Conservation (phyloP, 2,797 vertebrate genomes). For the Centroberyx gerrardi region DNA sequence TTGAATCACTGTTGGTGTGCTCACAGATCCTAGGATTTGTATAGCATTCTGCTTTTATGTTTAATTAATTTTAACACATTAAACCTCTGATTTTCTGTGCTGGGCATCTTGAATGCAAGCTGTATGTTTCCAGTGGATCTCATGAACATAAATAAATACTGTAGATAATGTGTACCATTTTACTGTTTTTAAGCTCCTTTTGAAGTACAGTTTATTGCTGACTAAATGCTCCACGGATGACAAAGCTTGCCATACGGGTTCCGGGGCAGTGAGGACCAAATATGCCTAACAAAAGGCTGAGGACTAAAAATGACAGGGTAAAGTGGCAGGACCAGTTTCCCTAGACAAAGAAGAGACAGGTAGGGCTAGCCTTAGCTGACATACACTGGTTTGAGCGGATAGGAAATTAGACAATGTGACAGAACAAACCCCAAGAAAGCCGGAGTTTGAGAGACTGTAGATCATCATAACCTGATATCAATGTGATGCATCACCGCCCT, state of each 20-base stretch:
- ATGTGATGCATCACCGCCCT: not conserved
- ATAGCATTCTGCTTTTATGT: not conserved
- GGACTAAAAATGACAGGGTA: slow-evolving; percentile 52
- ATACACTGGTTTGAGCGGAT: not conserved
- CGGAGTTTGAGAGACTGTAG: not conserved
- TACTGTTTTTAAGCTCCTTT: slow-evolving; percentile 5
- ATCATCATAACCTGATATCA: slow-evolving; percentile 19
- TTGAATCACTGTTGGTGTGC: not conserved
- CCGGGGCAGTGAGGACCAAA: slow-evolving; percentile 11
- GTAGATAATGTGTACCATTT: not conserved
- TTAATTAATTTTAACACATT: not conserved
- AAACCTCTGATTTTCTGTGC: not conserved
- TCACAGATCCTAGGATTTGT: not conserved
- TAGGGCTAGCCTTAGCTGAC: slow-evolving; percentile 18
- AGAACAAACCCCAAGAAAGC: slow-evolving; percentile 6
- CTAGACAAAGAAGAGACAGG: slow-evolving; percentile 58
- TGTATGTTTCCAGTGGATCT: not conserved
- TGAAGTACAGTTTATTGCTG: not conserved
- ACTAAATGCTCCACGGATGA: slow-evolving; percentile 25
- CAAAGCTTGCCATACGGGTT: slow-evolving; percentile 49
- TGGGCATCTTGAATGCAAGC: slow-evolving; percentile 8
- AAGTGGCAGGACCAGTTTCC: slow-evolving; percentile 77
- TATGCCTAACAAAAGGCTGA: slow-evolving; percentile 64
- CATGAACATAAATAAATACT: slow-evolving; percentile 15
- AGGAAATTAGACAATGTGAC: slow-evolving; percentile 25